phyloP scores from a whole-genome alignment of 92 coral and sea anemone species.

The Isaurus tuberculatus region DNA sequence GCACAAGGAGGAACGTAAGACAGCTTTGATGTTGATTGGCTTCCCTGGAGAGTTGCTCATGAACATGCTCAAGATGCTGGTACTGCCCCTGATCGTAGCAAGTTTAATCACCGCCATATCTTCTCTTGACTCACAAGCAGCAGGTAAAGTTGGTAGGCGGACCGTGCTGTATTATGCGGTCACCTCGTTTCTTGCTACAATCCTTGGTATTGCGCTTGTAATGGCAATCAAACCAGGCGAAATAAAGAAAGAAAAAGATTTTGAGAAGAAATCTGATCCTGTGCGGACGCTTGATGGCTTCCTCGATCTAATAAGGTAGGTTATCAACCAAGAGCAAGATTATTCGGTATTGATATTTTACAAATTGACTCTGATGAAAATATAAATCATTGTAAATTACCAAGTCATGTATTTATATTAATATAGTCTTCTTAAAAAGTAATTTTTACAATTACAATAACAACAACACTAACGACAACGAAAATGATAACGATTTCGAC shows the following conservation, averaged over 20 bases:
- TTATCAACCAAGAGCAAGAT: not conserved
- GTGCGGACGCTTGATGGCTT: slow-evolving; percentile 87
- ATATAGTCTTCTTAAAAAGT: too few relatives aligned
- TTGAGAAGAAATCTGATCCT: slow-evolving; percentile 54
- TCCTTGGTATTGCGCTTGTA: slow-evolving; percentile 88
- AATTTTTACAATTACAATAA: too few relatives aligned
- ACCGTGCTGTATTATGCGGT: slow-evolving; percentile 79
- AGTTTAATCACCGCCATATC: slow-evolving; percentile 89
- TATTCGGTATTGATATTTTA: not conserved
- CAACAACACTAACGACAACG: too few relatives aligned
- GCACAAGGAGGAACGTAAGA: slow-evolving; percentile 72
- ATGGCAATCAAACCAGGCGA: slow-evolving; percentile 89
- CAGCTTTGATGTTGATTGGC: slow-evolving; percentile 83
- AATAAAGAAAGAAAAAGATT: slow-evolving; percentile 58
- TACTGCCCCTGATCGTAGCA: slow-evolving; percentile 87
- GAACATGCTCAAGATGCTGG: slow-evolving; percentile 86
- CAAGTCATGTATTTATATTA: too few relatives aligned
- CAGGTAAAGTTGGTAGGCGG: slow-evolving; percentile 91
- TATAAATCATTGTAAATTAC: too few relatives aligned
- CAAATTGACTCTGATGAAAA: too few relatives aligned
- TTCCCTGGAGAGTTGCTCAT: slow-evolving; percentile 95
- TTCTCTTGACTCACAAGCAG: slow-evolving; percentile 84
- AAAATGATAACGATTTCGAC: too few relatives aligned
- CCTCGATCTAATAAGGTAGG: slow-evolving; percentile 89
- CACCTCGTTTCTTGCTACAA: slow-evolving; percentile 81